Percentiles rank a stretch among this genome's conserved stretches.
Evolutionary conservation across 2,888 invertebrate genomes (phyloP).

Genomic region (Xanthorhoe designata): DNA sequence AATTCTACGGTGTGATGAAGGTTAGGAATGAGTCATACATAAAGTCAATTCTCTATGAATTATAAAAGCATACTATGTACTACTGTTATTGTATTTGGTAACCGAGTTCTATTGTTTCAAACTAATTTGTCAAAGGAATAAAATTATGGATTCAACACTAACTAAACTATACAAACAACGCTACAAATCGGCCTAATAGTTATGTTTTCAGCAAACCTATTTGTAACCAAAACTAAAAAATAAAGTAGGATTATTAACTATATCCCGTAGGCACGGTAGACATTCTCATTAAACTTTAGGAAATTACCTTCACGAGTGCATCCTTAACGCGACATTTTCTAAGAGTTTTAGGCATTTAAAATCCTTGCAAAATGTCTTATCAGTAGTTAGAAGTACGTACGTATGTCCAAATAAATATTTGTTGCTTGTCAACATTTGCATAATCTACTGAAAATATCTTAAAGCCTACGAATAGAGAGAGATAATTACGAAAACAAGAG

Average conservation of each 20-base stretch:
- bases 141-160: not conserved
- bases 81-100: not conserved
- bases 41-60: not conserved
- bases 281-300: too few relatives aligned
- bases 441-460: not conserved
- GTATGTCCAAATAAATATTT: too few relatives aligned
- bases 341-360: too few relatives aligned
- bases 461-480: not conserved
- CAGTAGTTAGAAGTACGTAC: too few relatives aligned
- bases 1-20: conserved; percentile 23
- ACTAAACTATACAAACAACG: not conserved
- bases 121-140: not conserved
- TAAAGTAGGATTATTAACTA: too few relatives aligned
- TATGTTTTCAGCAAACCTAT: not conserved
- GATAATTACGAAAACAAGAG: conserved; percentile 4
- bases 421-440: too few relatives aligned
- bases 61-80: not conserved
- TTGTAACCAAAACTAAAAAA: too few relatives aligned
- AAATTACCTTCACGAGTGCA: too few relatives aligned
- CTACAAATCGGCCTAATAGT: not conserved
- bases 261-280: too few relatives aligned
- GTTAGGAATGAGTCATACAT: conserved; percentile 12
- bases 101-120: not conserved
- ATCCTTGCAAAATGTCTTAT: too few relatives aligned
- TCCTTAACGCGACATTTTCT: too few relatives aligned